These are phyloP conservation scores for Caenorhabditis doughertyi DNA, from an alignment of 2,888 invertebrate genomes.

Conservation along the genomic window DNA sequence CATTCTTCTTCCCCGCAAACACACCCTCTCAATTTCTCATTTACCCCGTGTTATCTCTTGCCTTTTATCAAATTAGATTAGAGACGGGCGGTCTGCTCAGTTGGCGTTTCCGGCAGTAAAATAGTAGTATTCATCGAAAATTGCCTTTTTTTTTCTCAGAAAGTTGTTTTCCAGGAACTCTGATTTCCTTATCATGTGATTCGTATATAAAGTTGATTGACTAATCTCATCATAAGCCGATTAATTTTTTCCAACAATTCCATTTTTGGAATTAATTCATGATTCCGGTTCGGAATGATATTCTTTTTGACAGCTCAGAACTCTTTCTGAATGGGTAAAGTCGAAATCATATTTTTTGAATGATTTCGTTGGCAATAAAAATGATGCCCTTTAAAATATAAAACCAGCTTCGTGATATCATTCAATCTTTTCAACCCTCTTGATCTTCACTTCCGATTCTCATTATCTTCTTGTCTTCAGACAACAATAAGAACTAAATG, in stretches of 20 bases:
- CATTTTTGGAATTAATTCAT: background rate
- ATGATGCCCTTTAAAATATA: background rate
- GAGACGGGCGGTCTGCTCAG: slow-evolving; percentile 44
- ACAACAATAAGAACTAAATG: slow-evolving; percentile 10
- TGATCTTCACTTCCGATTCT: slow-evolving; percentile 13
- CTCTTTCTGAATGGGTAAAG: background rate
- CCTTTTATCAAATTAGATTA: slow-evolving; percentile 51
- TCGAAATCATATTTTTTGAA: slow-evolving; percentile 21
- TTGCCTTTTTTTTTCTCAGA: too few relatives aligned
- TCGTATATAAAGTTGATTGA: background rate
- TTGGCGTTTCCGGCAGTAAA: slow-evolving; percentile 4
- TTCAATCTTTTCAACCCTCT: background rate
- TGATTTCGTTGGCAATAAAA: background rate
- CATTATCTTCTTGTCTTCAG: background rate
- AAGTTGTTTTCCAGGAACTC: slow-evolving; percentile 3
- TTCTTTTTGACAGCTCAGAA: too few relatives aligned
- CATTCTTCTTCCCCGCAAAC: background rate
- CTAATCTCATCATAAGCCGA: slow-evolving; percentile 23
- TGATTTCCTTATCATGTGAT: slow-evolving; percentile 12
- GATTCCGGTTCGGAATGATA: too few relatives aligned
- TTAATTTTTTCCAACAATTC: slow-evolving; percentile 20
- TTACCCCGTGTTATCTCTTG: background rate
- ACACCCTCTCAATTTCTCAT: slow-evolving; percentile 9
- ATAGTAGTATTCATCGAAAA: slow-evolving; percentile 3
- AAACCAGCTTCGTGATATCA: slow-evolving; percentile 12